These are phyloP conservation scores for Cataglyphis cursor DNA, from an alignment of 2,888 invertebrate species.

Conservation along the genomic window DNA sequence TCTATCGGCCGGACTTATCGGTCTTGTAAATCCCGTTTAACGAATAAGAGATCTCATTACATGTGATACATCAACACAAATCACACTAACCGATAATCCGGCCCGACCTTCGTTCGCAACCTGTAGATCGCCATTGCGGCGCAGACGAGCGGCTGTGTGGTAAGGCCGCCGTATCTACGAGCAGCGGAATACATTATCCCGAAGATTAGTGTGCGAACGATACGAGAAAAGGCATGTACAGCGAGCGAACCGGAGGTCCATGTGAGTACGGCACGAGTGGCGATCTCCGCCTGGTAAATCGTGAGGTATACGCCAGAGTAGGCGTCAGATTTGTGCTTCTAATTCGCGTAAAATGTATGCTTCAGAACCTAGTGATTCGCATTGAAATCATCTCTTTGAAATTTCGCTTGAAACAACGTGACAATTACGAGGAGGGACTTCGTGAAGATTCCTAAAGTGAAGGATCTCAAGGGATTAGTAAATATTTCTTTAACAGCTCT, in stretches of 20 bases:
- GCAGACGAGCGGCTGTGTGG: conserved; percentile 61
- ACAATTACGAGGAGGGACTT: background rate
- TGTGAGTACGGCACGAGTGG: conserved; percentile 60
- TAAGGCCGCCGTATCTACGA: conserved; percentile 69
- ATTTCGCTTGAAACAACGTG: background rate
- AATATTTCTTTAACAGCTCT: background rate
- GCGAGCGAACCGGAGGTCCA: conserved; percentile 67
- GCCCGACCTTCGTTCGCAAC: conserved; percentile 77
- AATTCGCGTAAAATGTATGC: conserved; percentile 36
- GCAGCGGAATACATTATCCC: conserved; percentile 77
- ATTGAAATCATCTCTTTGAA: background rate
- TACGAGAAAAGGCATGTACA: conserved; percentile 73
- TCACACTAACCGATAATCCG: conserved; percentile 81
- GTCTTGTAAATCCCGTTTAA: conserved; percentile 36
- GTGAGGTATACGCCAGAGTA: conserved; percentile 41
- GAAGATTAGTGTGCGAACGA: conserved; percentile 77
- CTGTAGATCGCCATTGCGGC: conserved; percentile 67
- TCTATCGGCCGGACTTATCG: background rate
- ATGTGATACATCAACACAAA: conserved; percentile 78
- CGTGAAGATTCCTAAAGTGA: background rate
- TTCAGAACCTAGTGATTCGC: background rate
- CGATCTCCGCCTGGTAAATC: conserved; percentile 17
- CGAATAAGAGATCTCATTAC: conserved; percentile 76
- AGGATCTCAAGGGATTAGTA: background rate
- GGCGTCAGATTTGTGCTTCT: conserved; percentile 33